Conservation (phyloP, 2,888 invertebrate species). For the Acleris cristana region DNA sequence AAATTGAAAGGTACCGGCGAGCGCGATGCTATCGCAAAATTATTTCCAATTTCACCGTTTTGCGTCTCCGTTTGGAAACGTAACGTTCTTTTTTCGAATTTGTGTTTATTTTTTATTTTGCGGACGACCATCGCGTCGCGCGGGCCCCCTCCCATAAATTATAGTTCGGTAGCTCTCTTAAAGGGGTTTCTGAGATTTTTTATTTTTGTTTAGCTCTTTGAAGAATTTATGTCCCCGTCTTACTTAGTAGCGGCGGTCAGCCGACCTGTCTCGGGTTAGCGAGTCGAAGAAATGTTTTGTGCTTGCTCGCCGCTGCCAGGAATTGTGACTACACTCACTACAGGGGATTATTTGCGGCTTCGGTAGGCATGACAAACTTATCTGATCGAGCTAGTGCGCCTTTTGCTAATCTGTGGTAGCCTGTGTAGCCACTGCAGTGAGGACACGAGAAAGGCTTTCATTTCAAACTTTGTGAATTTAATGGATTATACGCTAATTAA, state of each 20-base stretch:
- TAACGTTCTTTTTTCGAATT: conserved; percentile 55
- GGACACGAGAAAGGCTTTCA: not conserved
- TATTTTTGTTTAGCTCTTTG: conserved; percentile 80
- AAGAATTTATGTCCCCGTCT: conserved; percentile 83
- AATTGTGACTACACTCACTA: conserved; percentile 33
- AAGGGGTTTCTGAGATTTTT: conserved; percentile 74
- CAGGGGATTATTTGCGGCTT: conserved; percentile 37
- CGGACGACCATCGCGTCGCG: conserved; percentile 65
- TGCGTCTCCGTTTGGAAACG: conserved; percentile 67
- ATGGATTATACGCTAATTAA: too few species aligned
- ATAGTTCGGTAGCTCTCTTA: conserved; percentile 83
- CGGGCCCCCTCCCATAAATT: conserved; percentile 76
- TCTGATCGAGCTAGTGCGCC: conserved; percentile 32
- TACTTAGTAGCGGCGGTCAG: conserved; percentile 80
- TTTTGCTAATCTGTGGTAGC: conserved; percentile 35
- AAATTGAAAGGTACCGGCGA: conserved; percentile 79
- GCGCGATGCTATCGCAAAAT: conserved; percentile 80
- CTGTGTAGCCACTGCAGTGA: conserved; percentile 30
- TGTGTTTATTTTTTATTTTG: conserved; percentile 49
- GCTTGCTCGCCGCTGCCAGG: conserved; percentile 42
- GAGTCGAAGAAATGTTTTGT: conserved; percentile 54
- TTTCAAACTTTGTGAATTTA: not conserved
- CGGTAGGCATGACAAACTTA: conserved; percentile 35
- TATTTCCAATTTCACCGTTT: conserved; percentile 84
- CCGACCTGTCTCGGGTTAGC: conserved; percentile 57